Base-by-base conservation (phyloP, 2,113 vertebrate species). In the Phyllostomus hastatus region DNA sequence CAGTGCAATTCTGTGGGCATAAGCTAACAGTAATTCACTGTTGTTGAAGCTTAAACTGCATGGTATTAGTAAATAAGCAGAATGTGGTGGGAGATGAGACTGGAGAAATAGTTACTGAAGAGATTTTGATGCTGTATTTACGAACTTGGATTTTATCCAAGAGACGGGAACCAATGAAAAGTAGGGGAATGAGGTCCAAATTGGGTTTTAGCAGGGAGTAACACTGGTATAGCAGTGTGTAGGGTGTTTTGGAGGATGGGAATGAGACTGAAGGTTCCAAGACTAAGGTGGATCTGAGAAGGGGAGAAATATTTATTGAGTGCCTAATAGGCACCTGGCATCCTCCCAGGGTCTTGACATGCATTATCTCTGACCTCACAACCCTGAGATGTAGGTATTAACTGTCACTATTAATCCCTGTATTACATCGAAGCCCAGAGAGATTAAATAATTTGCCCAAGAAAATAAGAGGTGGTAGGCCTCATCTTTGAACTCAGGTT, bases 371-470 rank as follows among this genome's bases (percentile, higher is more conserved):
- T 89, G 73, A 50, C 15, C 52, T 87, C 22, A 59, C 43, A 70
- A 59, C 14, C 54, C 31, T 61, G 43, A 41, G n/a, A n/a, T 35
- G 5, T 48, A 78, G 81, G 26, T 54, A 35, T 66, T 38, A 46
- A 43, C 54, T 15, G 11, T 78, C n/a, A 59, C 43, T 89, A 7
- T 87, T 90, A 41, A n/a, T 50, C 1, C 11, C 7, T 67, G 3
- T 52, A 41, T 95, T 90, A 59, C 5, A 31, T 80, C 28, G 69
- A 57, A 80, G 31, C 26, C n/a, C 79, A 88, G 52, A 86, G 50
- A 89, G 52, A 35, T 95, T n/a, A 91, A 61, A 33, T 87, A 38
- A 85, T 82, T 92, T 94, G 11, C 19, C 81, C 16, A 87, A 87
- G 64, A 78, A 73, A 87, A 90, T 67, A 86, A 35, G 72, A 54